These are phyloP conservation scores for Aethina tumida DNA, from an alignment of 1,140 invertebrate species.

Conservation along the genomic window DNA sequence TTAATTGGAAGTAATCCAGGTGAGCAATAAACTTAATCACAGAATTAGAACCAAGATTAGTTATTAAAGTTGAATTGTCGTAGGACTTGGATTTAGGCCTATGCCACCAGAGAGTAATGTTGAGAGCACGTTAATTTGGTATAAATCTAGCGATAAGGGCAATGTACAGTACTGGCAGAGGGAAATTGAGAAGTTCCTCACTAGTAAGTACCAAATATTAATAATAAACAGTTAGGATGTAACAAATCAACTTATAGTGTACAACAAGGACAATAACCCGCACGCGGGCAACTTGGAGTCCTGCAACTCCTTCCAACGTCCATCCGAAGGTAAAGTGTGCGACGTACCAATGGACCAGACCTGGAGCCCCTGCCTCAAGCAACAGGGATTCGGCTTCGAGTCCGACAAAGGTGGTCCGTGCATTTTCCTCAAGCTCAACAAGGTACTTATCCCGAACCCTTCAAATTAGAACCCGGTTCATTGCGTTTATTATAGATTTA, in stretches of 20 bases:
- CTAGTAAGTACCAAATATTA: slow-evolving; percentile 43
- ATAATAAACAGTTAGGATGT: neutral
- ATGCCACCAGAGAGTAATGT: slow-evolving; percentile 72
- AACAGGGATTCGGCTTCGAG: slow-evolving; percentile 61
- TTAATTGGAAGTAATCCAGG: slow-evolving; percentile 88
- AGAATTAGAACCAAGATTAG: neutral
- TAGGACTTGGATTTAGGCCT: slow-evolving; percentile 83
- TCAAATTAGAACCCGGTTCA: no score
- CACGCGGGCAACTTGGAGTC: slow-evolving; percentile 54
- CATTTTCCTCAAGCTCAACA: slow-evolving; percentile 76
- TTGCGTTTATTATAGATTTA: slow-evolving; percentile 52
- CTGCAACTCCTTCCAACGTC: slow-evolving; percentile 51
- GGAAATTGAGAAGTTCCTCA: slow-evolving; percentile 60
- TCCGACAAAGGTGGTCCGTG: slow-evolving; percentile 57
- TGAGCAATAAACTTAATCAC: slow-evolving; percentile 34
- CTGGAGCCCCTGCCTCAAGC: slow-evolving; percentile 50
- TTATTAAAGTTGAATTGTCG: slow-evolving; percentile 13
- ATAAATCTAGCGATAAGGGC: slow-evolving; percentile 62
- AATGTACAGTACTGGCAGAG: slow-evolving; percentile 71
- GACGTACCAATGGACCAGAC: slow-evolving; percentile 56
- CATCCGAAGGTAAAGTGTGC: slow-evolving; percentile 57
- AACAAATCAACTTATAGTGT: slow-evolving; percentile 41
- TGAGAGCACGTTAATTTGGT: slow-evolving; percentile 89
- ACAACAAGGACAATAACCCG: slow-evolving; percentile 56
- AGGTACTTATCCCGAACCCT: no score